Percentiles rank a stretch among this genome's conserved stretches.
Conservation (phyloP, 2,113 vertebrate species). For the Desmodus rotundus region DNA sequence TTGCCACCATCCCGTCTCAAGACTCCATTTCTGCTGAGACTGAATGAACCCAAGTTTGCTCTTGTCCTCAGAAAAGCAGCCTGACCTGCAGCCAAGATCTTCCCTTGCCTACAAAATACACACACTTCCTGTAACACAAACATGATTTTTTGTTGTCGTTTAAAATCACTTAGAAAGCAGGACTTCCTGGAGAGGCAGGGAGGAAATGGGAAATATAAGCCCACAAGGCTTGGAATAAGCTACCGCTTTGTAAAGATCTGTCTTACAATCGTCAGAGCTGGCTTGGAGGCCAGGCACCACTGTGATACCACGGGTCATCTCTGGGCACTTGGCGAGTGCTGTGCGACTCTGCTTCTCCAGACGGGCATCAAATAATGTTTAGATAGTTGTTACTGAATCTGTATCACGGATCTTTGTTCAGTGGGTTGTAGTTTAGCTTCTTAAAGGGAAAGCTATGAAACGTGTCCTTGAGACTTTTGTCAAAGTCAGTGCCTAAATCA, state of each 20-base stretch:
- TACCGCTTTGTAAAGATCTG: not conserved
- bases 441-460: not conserved
- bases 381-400: not conserved
- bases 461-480: not conserved
- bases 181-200: not conserved
- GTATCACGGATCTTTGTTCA: not conserved
- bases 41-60: not conserved
- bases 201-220: not conserved
- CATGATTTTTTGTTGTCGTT: not conserved
- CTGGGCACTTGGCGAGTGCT: not conserved
- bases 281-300: not conserved
- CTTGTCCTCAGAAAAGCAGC: not conserved
- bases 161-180: not conserved
- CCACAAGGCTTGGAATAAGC: not conserved
- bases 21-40: not conserved
- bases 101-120: not conserved
- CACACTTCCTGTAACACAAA: not conserved
- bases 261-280: not conserved
- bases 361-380: not conserved
- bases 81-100: not conserved
- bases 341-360: not conserved
- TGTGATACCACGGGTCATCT: fast-evolving
- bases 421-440: not conserved
- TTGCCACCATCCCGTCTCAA: fast-evolving
- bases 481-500: not conserved